phyloP scores from a whole-genome alignment of 2,888 invertebrate genomes.

The Lumbricus terrestris region DNA sequence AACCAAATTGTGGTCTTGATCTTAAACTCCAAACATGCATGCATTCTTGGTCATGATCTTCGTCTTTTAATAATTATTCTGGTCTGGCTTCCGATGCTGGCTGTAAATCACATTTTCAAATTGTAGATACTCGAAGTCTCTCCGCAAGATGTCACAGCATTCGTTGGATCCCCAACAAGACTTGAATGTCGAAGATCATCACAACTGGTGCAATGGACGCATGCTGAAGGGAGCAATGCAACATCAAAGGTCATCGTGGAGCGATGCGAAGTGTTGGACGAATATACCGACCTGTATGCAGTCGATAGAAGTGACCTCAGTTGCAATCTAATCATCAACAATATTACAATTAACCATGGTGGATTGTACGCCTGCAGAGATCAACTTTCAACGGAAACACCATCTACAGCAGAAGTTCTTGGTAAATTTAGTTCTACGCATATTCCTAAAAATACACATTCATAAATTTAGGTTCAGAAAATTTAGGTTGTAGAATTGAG shows the following conservation, averaged over 20 bases:
- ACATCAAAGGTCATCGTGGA: background rate
- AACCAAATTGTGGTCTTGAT: too few relatives aligned
- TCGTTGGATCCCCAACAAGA: background rate
- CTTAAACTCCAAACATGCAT: too few relatives aligned
- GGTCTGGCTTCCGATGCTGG: too few relatives aligned
- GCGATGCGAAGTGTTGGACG: background rate
- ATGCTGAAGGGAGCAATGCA: background rate
- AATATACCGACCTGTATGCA: background rate
- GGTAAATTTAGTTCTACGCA: too few relatives aligned
- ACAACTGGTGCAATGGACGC: background rate
- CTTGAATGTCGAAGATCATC: background rate
- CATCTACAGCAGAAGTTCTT: background rate
- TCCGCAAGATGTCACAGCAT: background rate
- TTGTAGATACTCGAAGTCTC: background rate
- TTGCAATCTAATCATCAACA: background rate
- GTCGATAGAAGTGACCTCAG: background rate
- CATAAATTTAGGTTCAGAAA: too few relatives aligned
- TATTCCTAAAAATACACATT: too few relatives aligned
- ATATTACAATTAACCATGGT: background rate
- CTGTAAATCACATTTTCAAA: too few relatives aligned
- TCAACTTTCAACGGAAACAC: background rate
- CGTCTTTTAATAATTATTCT: too few relatives aligned
- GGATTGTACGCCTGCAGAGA: background rate
- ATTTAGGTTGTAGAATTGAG: too few relatives aligned
- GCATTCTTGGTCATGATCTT: too few relatives aligned